These are phyloP conservation scores for Phaethornis superciliosus DNA, from an alignment of 2,113 vertebrate species.

Conservation along the genomic window DNA sequence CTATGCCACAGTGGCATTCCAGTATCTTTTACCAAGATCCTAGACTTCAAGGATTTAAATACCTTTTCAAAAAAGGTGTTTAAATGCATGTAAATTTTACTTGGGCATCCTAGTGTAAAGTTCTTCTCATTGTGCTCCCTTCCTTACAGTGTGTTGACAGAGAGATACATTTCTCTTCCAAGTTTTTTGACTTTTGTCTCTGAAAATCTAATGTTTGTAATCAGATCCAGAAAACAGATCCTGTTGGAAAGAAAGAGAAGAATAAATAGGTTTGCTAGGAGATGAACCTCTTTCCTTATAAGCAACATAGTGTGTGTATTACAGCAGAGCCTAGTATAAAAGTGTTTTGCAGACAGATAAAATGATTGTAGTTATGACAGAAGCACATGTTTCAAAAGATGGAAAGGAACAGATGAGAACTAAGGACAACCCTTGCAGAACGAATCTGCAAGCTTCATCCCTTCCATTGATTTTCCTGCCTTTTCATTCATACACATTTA, in stretches of 20 bases:
- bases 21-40: neutral
- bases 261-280: neutral
- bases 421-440: neutral
- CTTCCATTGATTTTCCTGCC: slow-evolving; percentile 9
- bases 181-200: neutral
- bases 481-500: slow-evolving; percentile 1
- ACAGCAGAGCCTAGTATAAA: neutral
- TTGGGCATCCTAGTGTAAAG: neutral
- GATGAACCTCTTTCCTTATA: neutral
- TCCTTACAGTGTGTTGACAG: neutral
- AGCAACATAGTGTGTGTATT: neutral
- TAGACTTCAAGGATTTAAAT: neutral
- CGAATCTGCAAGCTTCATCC: neutral
- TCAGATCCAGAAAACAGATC: neutral
- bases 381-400: neutral
- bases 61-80: neutral
- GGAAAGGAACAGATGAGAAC: neutral
- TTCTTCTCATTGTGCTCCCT: neutral
- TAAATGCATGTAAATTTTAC: neutral
- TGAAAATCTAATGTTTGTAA: neutral
- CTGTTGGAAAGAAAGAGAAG: neutral
- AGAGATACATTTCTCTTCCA: neutral
- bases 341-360: neutral
- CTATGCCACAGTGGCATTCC: neutral
- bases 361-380: neutral